phyloP scores from a whole-genome alignment of 92 coral and sea anemone genomes.

The Porites divaricata region DNA sequence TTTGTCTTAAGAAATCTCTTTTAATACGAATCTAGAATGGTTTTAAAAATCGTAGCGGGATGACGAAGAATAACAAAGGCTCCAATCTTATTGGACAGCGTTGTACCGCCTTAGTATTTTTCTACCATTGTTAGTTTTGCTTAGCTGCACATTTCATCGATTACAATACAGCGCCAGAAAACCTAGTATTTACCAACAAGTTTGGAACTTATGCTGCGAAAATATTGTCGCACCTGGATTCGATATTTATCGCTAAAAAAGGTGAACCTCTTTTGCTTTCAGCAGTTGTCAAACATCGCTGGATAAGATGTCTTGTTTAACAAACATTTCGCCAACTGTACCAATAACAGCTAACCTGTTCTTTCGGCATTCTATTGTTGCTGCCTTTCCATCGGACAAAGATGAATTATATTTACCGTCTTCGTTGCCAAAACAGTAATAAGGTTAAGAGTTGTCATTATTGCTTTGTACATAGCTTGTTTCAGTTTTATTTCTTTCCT shows the following conservation, averaged over 20 bases:
- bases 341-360: background rate
- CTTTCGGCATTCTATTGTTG: conserved; percentile 5
- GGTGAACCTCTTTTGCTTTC: background rate
- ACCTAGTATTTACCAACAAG: background rate
- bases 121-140: background rate
- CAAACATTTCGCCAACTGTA: conserved; percentile 4
- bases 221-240: conserved; percentile 2
- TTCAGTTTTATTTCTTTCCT: background rate
- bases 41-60: no score
- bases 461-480: background rate
- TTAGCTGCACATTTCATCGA: background rate
- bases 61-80: no score
- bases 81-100: no score
- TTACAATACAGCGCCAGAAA: background rate
- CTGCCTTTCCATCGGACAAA: background rate
- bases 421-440: background rate
- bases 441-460: background rate
- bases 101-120: background rate
- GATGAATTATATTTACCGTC: background rate
- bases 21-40: no score
- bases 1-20: no score
- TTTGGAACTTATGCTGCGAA: conserved; percentile 1
- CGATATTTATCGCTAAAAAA: background rate
- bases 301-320: background rate
- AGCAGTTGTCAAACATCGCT: conserved; percentile 16